These are phyloP conservation scores for Phrixothrix hirtus DNA, from an alignment of 2,888 invertebrate genomes.

Conservation along the genomic window DNA sequence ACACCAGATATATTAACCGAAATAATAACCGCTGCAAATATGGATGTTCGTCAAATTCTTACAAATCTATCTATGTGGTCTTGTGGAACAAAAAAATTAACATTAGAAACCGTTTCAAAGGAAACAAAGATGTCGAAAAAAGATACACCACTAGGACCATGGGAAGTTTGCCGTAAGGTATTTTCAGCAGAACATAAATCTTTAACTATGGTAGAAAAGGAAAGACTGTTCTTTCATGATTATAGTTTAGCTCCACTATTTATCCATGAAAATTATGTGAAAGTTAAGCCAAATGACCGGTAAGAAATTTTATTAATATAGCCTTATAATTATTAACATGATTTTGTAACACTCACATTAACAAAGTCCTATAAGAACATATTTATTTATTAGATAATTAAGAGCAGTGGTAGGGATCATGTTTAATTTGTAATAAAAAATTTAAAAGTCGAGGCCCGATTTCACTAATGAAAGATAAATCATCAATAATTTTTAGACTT, in stretches of 20 bases:
- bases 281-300: slow-evolving; percentile 76
- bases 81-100: slow-evolving; percentile 60
- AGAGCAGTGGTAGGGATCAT: too few species aligned
- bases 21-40: slow-evolving; percentile 84
- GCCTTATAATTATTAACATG: too few species aligned
- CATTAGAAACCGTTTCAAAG: slow-evolving; percentile 59
- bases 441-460: too few species aligned
- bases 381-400: too few species aligned
- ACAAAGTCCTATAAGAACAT: too few species aligned
- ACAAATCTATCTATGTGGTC: slow-evolving; percentile 87
- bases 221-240: slow-evolving; percentile 94
- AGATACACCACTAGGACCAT: slow-evolving; percentile 87
- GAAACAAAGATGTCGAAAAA: slow-evolving; percentile 71
- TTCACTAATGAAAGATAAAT: too few species aligned
- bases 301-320: too few species aligned
- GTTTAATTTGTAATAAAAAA: too few species aligned
- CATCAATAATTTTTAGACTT: too few species aligned
- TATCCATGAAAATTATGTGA: slow-evolving; percentile 95
- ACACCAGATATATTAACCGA: slow-evolving; percentile 75
- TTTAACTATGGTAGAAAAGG: slow-evolving; percentile 80
- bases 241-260: slow-evolving; percentile 95
- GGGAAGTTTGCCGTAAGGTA: slow-evolving; percentile 90
- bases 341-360: too few species aligned
- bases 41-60: slow-evolving; percentile 92
- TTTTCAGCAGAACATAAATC: slow-evolving; percentile 80